Evolutionary conservation across 2,797 vertebrate genomes (phyloP).

Genomic region (Forpus xanthops): DNA sequence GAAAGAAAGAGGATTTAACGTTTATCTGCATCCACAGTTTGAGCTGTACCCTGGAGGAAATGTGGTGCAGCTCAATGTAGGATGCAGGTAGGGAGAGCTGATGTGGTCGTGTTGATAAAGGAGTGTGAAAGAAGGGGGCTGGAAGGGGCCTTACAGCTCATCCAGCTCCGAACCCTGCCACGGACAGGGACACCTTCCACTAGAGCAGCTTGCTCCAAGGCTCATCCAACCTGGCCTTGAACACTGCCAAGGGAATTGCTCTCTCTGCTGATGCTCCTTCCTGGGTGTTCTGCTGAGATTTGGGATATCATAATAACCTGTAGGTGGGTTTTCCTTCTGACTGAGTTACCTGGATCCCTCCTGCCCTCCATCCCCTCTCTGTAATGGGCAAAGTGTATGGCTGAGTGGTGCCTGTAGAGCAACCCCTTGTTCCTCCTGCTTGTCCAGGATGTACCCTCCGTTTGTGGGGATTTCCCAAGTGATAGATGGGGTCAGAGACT

Average conservation of each 20-base stretch:
- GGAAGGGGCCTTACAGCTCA: background rate
- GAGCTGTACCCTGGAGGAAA: background rate
- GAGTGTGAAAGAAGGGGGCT: too few relatives aligned
- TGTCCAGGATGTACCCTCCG: background rate
- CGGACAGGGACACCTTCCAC: background rate
- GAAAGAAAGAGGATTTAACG: background rate
- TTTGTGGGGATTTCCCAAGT: background rate
- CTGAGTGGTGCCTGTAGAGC: background rate
- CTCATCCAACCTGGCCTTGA: background rate
- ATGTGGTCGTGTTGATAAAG: rapidly evolving
- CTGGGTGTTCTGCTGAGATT: background rate
- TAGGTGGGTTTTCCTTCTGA: background rate
- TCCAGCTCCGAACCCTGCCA: background rate
- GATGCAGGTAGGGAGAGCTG: background rate
- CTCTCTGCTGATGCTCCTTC: background rate
- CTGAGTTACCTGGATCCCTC: background rate
- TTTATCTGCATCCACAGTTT: background rate
- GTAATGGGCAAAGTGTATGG: background rate
- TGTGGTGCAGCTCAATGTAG: rapidly evolving
- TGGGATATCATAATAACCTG: background rate
- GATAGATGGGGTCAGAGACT: background rate
- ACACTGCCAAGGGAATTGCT: background rate
- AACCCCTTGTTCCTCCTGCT: background rate
- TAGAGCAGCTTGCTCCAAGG: background rate
- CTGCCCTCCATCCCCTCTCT: background rate